phyloP scores from a whole-genome alignment of 2,113 vertebrate species.

The Clupea harengus region DNA sequence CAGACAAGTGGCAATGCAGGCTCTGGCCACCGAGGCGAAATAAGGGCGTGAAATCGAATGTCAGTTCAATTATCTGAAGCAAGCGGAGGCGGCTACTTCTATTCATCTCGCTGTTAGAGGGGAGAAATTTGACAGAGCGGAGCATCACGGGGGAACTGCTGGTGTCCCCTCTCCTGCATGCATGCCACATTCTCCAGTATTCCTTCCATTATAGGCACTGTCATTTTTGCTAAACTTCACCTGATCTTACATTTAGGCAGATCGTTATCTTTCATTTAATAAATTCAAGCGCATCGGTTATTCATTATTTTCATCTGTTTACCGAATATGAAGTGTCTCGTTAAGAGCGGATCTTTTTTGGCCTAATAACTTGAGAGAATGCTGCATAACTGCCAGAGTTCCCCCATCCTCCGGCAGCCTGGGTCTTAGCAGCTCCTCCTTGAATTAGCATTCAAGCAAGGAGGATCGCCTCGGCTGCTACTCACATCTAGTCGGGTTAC shows the following conservation, averaged over 20 bases:
- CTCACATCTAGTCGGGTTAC: conserved; percentile 48
- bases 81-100: background rate
- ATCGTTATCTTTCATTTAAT: background rate
- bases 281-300: background rate
- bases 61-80: background rate
- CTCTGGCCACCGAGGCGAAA: background rate
- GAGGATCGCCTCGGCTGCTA: conserved; percentile 54
- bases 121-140: background rate
- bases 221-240: too few relatives aligned
- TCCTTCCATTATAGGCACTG: background rate
- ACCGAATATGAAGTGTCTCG: background rate
- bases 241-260: background rate
- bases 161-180: background rate
- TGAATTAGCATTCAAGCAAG: conserved; percentile 72
- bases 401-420: conserved; percentile 41
- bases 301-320: background rate
- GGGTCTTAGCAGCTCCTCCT: conserved; percentile 62
- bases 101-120: background rate
- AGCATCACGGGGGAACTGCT: background rate
- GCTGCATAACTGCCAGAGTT: background rate
- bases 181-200: background rate
- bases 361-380: background rate
- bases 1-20: background rate
- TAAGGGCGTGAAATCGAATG: conserved; percentile 14
- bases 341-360: background rate